Percentiles rank a stretch among this genome's conserved stretches.
Conservation (phyloP, 2,888 invertebrate species). For the Melanostoma scalare region DNA sequence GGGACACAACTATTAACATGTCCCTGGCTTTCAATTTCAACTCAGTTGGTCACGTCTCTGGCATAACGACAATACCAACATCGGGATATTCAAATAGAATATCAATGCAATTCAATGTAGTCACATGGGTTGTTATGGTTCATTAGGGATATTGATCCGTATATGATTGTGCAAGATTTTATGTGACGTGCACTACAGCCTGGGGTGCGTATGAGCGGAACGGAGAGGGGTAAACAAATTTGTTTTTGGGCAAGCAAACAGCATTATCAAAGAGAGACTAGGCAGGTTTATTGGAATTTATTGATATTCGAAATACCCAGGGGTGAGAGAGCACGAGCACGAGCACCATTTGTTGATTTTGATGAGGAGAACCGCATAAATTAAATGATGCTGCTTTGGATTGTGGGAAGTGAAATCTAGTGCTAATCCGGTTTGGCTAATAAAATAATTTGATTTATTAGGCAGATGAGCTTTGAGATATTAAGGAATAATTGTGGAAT, state of each 20-base stretch:
- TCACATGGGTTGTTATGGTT: conserved; percentile 65
- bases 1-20: conserved; percentile 43
- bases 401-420: not conserved
- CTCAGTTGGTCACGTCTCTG: conserved; percentile 55
- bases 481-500: not conserved
- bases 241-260: conserved; percentile 14
- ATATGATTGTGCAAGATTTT: conserved; percentile 46
- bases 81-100: conserved; percentile 55
- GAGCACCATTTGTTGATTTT: conserved; percentile 14
- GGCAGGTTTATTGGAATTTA: conserved; percentile 36
- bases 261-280: conserved; percentile 16
- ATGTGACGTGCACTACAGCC: not conserved
- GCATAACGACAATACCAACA: not conserved
- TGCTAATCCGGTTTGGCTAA: conserved; percentile 10
- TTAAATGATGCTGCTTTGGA: conserved; percentile 21
- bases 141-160: conserved; percentile 69
- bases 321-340: not conserved
- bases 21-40: conserved; percentile 17
- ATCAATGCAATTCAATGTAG: conserved; percentile 66
- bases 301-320: conserved; percentile 26
- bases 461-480: conserved; percentile 1
- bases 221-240: conserved; percentile 41
- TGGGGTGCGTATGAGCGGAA: not conserved
- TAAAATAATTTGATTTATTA: conserved; percentile 17
- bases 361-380: conserved; percentile 26